Evolutionary conservation across 1,140 invertebrate genomes (phyloP).

Genomic region (Leptopilina boulardi): DNA sequence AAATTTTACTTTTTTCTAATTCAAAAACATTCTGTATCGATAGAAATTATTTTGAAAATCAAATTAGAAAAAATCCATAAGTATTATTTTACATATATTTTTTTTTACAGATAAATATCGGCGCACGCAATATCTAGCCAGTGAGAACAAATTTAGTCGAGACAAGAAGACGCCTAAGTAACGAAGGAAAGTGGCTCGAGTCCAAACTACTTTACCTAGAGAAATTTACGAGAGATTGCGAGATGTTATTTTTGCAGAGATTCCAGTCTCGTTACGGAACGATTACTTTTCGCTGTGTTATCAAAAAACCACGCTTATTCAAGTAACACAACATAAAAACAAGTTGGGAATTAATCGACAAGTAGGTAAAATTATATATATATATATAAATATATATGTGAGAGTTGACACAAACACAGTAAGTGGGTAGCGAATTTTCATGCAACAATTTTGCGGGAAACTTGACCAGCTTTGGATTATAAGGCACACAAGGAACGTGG

Average conservation of each 20-base stretch:
- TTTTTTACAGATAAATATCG: background rate
- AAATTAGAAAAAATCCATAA: too few relatives aligned
- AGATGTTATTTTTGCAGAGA: conserved; percentile 30
- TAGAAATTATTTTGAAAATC: too few relatives aligned
- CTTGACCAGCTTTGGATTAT: conserved; percentile 34
- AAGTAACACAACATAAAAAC: background rate
- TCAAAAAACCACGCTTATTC: background rate
- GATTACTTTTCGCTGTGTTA: conserved; percentile 3
- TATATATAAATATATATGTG: too few relatives aligned
- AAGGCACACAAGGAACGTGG: conserved; percentile 9
- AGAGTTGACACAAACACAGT: too few relatives aligned
- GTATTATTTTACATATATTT: too few relatives aligned
- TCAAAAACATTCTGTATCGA: too few relatives aligned
- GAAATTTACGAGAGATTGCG: conserved; percentile 45
- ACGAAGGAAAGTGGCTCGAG: conserved; percentile 43
- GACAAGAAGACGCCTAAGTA: conserved; percentile 60
- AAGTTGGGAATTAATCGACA: background rate
- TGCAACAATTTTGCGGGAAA: conserved; percentile 28
- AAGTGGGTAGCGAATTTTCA: background rate
- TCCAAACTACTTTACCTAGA: conserved; percentile 46
- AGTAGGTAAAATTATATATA: background rate
- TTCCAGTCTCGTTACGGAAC: background rate
- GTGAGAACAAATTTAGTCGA: conserved; percentile 63
- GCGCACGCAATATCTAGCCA: conserved; percentile 1
- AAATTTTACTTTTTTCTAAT: too few relatives aligned